Base-by-base conservation (phyloP, 2,113 vertebrate genomes). In the Podarcis muralis region DNA sequence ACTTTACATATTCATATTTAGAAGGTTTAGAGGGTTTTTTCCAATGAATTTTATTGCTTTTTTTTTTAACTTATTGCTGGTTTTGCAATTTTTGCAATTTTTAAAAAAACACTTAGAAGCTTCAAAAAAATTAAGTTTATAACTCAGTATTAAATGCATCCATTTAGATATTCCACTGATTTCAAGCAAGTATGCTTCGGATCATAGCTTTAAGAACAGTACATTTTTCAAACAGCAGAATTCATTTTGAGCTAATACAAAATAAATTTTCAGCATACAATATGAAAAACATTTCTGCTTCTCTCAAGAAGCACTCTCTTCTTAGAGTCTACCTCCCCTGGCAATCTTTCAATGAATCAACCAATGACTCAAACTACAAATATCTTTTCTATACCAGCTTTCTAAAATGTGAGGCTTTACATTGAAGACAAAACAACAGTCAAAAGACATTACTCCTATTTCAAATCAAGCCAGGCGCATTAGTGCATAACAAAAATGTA, bases 391-490 rank as follows among this genome's bases (percentile, higher is more conserved):
- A 87, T 68, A 77, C 88, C 15, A 88, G 77, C 59, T 25, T 95
- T 93, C 81, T 72, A 78, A 90, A 86, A 91, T 59, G n/a, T 18
- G 83, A 53, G 84, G 20, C 75, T 68, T 90, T 76, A 5, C 62
- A 76, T 71, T 66, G 89, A 80, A 91, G 35, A 87, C 37, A 74
- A 79, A 65, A 79, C 0, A 92, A 74, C 7, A 84, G 69, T 69
- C 89, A 92, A 81, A 89, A 93, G 37, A 74, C 59, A 92, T 90
- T 89, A 91, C 9, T 20, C 53, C 30, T 84, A 37, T 78, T 92
- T 94, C 91, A 94, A 93, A 84, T 43, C 23, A 94, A 91, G 76
- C 90, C 84, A 92, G 78, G 93, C 4, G 25, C 84, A 90, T 69
- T 82, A 75, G 79, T 12, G 30, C 69, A 93, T 94, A 90, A 93